Evolutionary conservation across 1,140 invertebrate genomes (phyloP).

Genomic region (Lepidurus apus): DNA sequence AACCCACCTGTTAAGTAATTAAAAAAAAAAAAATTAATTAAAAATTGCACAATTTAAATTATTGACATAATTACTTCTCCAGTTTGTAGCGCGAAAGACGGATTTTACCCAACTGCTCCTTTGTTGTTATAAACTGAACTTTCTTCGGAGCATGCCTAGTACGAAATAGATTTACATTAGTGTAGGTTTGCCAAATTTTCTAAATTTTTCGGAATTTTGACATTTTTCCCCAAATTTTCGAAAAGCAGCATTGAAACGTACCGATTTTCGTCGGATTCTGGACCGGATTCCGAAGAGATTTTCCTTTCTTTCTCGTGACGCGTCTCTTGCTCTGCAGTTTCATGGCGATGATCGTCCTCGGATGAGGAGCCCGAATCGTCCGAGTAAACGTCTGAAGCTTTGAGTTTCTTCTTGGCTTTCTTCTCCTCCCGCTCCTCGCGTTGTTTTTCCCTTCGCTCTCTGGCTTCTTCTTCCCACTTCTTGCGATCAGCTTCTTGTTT

Average conservation of each 20-base stretch:
- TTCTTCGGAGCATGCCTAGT: constrained; percentile 46
- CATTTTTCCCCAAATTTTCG: background rate
- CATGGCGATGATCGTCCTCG: constrained; percentile 49
- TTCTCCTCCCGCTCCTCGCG: constrained; percentile 43
- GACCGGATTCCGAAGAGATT: constrained; percentile 49
- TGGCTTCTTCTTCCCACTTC: constrained; percentile 45
- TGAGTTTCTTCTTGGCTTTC: constrained; percentile 63
- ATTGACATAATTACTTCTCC: constrained; percentile 54
- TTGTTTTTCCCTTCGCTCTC: constrained; percentile 34
- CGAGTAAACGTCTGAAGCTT: constrained; percentile 91
- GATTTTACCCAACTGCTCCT: constrained; percentile 81
- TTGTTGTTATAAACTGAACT: constrained; percentile 59
- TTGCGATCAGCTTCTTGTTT: constrained; percentile 49
- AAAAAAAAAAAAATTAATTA: constrained; percentile 35
- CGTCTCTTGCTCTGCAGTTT: background rate
- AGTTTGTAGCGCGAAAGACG: constrained; percentile 85
- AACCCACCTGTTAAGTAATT: constrained; percentile 61
- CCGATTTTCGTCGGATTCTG: constrained; percentile 45
- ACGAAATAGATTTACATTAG: too few species aligned
- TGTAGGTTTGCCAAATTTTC: constrained; percentile 6
- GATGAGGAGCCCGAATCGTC: constrained; percentile 84
- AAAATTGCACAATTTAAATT: constrained; percentile 27
- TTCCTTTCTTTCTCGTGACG: background rate
- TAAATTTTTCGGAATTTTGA: constrained; percentile 3
- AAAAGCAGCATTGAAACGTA: constrained; percentile 36